phyloP scores from a whole-genome alignment of 2,888 invertebrate genomes.

The Herminia tarsipennalis region DNA sequence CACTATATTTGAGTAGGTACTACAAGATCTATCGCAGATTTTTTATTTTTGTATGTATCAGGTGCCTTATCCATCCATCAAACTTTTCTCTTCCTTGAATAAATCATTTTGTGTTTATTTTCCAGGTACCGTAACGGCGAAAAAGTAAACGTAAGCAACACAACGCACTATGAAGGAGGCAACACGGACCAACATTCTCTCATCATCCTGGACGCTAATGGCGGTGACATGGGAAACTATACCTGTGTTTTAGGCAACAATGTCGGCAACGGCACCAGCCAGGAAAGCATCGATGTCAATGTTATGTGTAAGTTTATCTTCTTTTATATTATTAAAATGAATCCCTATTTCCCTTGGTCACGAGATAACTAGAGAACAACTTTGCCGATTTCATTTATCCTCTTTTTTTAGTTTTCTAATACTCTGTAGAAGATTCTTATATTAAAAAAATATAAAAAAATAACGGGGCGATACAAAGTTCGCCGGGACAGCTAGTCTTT shows the following conservation, averaged over 20 bases:
- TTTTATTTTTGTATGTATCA: too few relatives aligned
- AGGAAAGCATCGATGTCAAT: slow-evolving; percentile 90
- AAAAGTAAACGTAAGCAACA: slow-evolving; percentile 77
- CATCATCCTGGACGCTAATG: slow-evolving; percentile 90
- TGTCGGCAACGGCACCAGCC: slow-evolving; percentile 91
- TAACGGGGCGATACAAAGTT: too few relatives aligned
- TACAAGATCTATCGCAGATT: too few relatives aligned
- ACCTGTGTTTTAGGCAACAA: slow-evolving; percentile 92
- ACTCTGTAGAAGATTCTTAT: too few relatives aligned
- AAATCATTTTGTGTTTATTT: background rate
- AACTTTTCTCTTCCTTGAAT: background rate
- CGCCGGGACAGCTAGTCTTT: too few relatives aligned
- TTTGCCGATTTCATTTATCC: too few relatives aligned
- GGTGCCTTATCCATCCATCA: background rate
- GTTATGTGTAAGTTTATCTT: slow-evolving; percentile 93
- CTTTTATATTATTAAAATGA: too few relatives aligned
- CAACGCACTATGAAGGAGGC: slow-evolving; percentile 90
- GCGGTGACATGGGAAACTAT: slow-evolving; percentile 94
- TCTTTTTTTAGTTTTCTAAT: too few relatives aligned
- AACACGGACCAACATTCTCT: slow-evolving; percentile 91
- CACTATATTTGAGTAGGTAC: background rate
- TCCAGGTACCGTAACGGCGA: slow-evolving; percentile 89
- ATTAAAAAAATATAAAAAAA: too few relatives aligned
- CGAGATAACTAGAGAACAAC: too few relatives aligned
- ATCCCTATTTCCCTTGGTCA: too few relatives aligned